These are phyloP conservation scores for Apostichopus leukothele DNA, from an alignment of 53 echinoderm and acorn worm genomes.

Conservation along the genomic window DNA sequence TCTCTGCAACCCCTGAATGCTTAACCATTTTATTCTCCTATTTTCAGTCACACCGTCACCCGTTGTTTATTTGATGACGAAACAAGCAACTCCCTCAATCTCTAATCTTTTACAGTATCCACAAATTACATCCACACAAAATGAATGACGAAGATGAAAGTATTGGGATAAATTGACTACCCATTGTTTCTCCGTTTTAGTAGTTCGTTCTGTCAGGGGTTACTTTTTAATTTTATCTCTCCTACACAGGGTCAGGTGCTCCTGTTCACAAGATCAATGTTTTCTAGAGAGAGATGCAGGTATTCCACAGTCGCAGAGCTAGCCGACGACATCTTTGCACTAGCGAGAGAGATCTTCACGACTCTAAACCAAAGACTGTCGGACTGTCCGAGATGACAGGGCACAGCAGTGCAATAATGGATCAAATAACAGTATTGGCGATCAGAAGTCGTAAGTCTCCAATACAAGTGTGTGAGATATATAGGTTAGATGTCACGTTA, in stretches of 20 bases:
- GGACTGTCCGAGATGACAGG: not conserved
- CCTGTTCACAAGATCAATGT: slow-evolving; percentile 79
- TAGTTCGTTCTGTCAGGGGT: not conserved
- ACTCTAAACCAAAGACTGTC: slow-evolving; percentile 48
- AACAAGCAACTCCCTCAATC: too few relatives aligned
- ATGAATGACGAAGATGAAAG: too few relatives aligned
- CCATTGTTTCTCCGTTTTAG: not conserved
- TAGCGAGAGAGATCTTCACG: slow-evolving; percentile 67
- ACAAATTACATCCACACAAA: too few relatives aligned
- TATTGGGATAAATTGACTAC: too few relatives aligned
- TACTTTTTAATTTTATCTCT: not conserved
- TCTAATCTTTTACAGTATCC: too few relatives aligned
- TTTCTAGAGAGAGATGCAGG: slow-evolving; percentile 76
- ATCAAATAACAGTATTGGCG: too few relatives aligned
- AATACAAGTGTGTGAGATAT: too few relatives aligned
- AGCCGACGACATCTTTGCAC: slow-evolving; percentile 76
- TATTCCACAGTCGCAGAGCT: slow-evolving; percentile 80
- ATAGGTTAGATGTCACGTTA: too few relatives aligned
- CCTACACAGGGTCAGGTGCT: slow-evolving; percentile 76
- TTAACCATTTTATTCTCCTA: too few relatives aligned
- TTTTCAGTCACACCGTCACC: too few relatives aligned
- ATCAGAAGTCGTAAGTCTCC: not conserved
- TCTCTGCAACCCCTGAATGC: too few relatives aligned
- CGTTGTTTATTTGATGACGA: too few relatives aligned
- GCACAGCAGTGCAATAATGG: not conserved